These are phyloP conservation scores for Lepidochrysops patricia DNA, from an alignment of 2,888 invertebrate genomes.

Conservation along the genomic window DNA sequence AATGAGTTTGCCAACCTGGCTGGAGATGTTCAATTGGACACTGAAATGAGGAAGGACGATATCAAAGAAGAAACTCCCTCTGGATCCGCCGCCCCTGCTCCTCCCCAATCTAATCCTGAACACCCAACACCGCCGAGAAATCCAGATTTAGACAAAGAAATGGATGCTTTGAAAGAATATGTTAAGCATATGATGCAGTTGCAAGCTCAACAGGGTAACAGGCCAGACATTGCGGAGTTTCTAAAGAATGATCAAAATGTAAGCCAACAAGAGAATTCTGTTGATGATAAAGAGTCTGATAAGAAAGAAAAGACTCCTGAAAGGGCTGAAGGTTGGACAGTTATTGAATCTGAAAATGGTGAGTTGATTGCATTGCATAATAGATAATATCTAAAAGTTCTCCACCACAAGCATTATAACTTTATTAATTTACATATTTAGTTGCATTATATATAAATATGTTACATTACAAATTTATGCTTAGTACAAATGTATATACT, in stretches of 20 bases:
- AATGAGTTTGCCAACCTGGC: slow-evolving; percentile 72
- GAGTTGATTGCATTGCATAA: neutral
- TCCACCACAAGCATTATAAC: no score
- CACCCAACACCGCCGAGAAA: slow-evolving; percentile 16
- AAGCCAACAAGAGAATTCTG: slow-evolving; percentile 12
- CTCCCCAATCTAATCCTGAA: slow-evolving; percentile 20
- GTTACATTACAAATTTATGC: no score
- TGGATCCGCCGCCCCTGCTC: slow-evolving; percentile 18
- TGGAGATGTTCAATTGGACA: slow-evolving; percentile 45
- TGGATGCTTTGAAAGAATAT: neutral
- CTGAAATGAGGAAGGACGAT: slow-evolving; percentile 22
- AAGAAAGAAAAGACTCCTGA: slow-evolving; percentile 42
- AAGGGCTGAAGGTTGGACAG: slow-evolving; percentile 52
- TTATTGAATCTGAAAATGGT: slow-evolving; percentile 60
- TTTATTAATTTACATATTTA: no score
- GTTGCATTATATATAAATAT: no score
- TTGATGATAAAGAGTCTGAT: slow-evolving; percentile 22
- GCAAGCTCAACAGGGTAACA: neutral
- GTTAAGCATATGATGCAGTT: neutral
- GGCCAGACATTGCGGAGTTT: neutral
- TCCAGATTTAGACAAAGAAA: neutral
- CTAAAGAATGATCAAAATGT: neutral
- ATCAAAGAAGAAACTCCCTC: slow-evolving; percentile 19
- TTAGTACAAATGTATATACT: no score
- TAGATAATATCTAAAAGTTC: no score